A percentile compares a stretch with the other conserved stretches of the same genome.
Conservation (phyloP, 2,888 invertebrate species). For the Iselma pallidipennis region DNA sequence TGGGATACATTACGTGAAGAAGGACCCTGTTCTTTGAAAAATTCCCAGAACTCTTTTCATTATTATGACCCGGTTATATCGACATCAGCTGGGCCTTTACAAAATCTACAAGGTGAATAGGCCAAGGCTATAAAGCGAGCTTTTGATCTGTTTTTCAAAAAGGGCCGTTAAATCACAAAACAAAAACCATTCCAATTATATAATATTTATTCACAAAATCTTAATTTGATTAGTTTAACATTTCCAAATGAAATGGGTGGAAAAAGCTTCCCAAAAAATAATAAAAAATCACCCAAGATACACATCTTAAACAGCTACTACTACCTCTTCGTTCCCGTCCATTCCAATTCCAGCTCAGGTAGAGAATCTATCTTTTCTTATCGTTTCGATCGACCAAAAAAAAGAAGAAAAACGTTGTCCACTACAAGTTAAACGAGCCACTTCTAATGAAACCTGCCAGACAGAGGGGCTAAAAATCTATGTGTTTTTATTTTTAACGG, state of each 20-base stretch:
- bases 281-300: too few species aligned
- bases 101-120: slow-evolving; percentile 1
- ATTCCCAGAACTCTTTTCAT: slow-evolving; percentile 2
- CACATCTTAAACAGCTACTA: too few species aligned
- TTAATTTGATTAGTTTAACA: too few species aligned
- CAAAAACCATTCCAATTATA: not conserved
- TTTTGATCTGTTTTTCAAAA: not conserved
- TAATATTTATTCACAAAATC: not conserved
- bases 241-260: too few species aligned
- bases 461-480: not conserved
- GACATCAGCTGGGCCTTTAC: slow-evolving; percentile 3
- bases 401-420: too few species aligned
- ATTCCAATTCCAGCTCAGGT: not conserved
- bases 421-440: not conserved
- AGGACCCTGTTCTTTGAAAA: slow-evolving; percentile 1
- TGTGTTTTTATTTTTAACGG: not conserved
- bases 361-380: not conserved
- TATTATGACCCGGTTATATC: not conserved
- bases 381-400: not conserved
- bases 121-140: slow-evolving; percentile 1
- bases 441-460: not conserved
- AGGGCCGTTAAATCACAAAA: not conserved
- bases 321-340: too few species aligned
- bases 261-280: too few species aligned
- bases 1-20: slow-evolving; percentile 14